Conservation (phyloP, 1,140 invertebrate genomes). For the Listronotus bonariensis region DNA sequence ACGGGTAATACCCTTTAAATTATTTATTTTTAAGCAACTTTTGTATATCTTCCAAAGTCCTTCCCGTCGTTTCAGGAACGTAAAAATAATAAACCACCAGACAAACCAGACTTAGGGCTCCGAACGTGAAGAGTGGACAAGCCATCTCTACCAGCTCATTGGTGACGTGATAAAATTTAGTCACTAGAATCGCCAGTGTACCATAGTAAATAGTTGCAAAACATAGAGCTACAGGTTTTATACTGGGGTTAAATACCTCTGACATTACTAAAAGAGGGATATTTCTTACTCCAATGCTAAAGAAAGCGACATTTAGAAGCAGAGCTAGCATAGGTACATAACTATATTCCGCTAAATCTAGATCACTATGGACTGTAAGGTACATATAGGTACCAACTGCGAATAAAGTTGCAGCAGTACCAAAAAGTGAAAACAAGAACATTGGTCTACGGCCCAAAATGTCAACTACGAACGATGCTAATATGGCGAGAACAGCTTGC, state of each 20-base stretch:
- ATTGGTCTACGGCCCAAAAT: slow-evolving; percentile 71
- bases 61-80: slow-evolving; percentile 83
- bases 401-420: slow-evolving; percentile 59
- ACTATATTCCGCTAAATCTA: slow-evolving; percentile 54
- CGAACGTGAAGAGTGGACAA: slow-evolving; percentile 75
- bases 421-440: slow-evolving; percentile 62
- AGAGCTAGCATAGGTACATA: slow-evolving; percentile 67
- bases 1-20: no score
- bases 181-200: slow-evolving; percentile 71
- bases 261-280: slow-evolving; percentile 72
- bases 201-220: slow-evolving; percentile 72
- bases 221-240: slow-evolving; percentile 69
- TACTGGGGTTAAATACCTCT: slow-evolving; percentile 71
- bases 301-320: slow-evolving; percentile 69
- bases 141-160: slow-evolving; percentile 64
- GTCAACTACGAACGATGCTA: slow-evolving; percentile 71
- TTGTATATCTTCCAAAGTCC: slow-evolving; percentile 64
- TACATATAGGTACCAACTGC: slow-evolving; percentile 64
- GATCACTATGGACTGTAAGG: slow-evolving; percentile 54
- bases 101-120: slow-evolving; percentile 65
- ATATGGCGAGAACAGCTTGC: slow-evolving; percentile 66
- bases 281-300: slow-evolving; percentile 70
- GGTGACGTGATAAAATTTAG: slow-evolving; percentile 72
- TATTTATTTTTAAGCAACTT: background rate
- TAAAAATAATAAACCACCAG: slow-evolving; percentile 65